A percentile compares a stretch with the other conserved stretches of the same genome.
phyloP scores from a whole-genome alignment of 2,797 vertebrate genomes.

The Ctenosaura bakeri region DNA sequence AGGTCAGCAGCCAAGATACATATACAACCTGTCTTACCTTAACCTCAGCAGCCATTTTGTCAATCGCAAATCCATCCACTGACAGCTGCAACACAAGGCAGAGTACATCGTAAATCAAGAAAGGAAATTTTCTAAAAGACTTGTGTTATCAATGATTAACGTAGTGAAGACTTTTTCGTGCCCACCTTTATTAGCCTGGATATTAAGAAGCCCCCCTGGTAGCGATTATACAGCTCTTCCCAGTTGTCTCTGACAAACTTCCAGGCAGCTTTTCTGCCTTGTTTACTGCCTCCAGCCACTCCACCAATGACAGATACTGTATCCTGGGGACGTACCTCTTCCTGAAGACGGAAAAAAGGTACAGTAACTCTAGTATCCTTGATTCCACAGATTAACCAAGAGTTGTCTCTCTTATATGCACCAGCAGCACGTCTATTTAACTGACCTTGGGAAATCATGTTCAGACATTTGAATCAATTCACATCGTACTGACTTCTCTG shows the following conservation, averaged over 20 bases:
- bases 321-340: constrained; percentile 99
- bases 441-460: background rate
- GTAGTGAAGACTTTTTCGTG: background rate
- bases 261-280: constrained; percentile 96
- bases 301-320: constrained; percentile 97
- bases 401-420: background rate
- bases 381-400: background rate
- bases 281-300: constrained; percentile 95
- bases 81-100: constrained; percentile 84
- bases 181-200: constrained; percentile 96
- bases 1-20: background rate
- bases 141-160: fast-evolving
- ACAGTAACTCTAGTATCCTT: background rate
- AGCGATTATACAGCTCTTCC: constrained; percentile 97
- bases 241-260: constrained; percentile 97
- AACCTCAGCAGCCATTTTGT: constrained; percentile 97
- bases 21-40: constrained; percentile 86
- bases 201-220: constrained; percentile 98
- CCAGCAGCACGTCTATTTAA: background rate
- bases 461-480: background rate
- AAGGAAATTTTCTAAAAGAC: background rate
- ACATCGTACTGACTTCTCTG: background rate
- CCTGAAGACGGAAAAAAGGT: constrained; percentile 77
- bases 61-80: constrained; percentile 95
- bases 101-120: constrained; percentile 5